These are phyloP conservation scores for Aricia agestis DNA, from an alignment of 1,140 invertebrate species.

Conservation along the genomic window DNA sequence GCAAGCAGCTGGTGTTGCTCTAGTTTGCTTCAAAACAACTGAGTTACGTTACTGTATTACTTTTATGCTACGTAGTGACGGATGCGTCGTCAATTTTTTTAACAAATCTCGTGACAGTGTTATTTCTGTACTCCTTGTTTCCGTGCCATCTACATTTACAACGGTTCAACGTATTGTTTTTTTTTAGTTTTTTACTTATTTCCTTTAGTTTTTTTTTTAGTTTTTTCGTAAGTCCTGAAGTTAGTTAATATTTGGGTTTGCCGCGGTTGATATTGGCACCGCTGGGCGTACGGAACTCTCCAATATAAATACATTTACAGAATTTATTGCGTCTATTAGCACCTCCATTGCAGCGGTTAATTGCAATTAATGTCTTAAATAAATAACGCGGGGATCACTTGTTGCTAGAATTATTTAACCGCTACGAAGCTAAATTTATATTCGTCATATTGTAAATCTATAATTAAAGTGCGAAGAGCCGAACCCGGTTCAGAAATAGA, in stretches of 20 bases:
- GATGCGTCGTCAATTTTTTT: background rate
- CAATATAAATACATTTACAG: constrained; percentile 29
- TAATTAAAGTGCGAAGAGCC: constrained; percentile 70
- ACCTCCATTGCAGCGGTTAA: constrained; percentile 30
- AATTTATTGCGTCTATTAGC: constrained; percentile 34
- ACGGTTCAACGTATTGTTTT: background rate
- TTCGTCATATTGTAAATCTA: constrained; percentile 65
- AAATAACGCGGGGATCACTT: constrained; percentile 26
- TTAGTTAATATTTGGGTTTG: background rate
- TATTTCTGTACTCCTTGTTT: background rate
- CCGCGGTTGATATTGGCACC: background rate
- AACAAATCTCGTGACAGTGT: constrained; percentile 2
- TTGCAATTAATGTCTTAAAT: constrained; percentile 34
- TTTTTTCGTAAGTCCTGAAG: background rate
- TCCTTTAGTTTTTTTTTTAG: background rate
- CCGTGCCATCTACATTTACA: background rate
- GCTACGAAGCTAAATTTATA: constrained; percentile 52
- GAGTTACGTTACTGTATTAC: no score
- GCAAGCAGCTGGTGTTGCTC: no score
- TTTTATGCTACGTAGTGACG: background rate
- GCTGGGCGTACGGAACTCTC: constrained; percentile 18
- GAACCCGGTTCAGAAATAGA: constrained; percentile 65
- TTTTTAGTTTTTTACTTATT: background rate
- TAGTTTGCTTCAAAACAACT: no score
- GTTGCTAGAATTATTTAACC: constrained; percentile 42